Evolutionary conservation across 2,113 vertebrate species (phyloP).

Genomic region (Cyphomyrus discorhynchus): DNA sequence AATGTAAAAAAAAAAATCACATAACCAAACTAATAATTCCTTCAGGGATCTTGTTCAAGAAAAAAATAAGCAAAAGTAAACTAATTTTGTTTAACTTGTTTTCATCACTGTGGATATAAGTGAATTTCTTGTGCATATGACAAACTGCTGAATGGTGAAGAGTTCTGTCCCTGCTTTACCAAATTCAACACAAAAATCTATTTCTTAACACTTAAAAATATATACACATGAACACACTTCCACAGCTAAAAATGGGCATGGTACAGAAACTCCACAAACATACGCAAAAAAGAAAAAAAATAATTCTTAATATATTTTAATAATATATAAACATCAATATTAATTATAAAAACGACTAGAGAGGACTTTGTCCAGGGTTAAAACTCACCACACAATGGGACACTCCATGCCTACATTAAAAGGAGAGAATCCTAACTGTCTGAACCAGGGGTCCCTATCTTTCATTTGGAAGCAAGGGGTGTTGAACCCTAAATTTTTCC

Average conservation of each 20-base stretch:
- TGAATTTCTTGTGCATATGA: not conserved
- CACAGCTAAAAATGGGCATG: not conserved
- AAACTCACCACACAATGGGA: constrained; percentile 16
- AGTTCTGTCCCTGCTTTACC: not conserved
- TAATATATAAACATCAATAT: constrained; percentile 1
- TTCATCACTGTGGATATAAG: not conserved
- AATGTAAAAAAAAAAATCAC: not conserved
- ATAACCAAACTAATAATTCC: not conserved
- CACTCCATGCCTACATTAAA: constrained; percentile 8
- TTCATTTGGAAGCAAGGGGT: not conserved
- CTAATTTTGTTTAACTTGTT: not conserved
- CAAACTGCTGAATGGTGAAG: not conserved
- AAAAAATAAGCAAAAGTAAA: not conserved
- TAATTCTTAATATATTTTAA: not conserved
- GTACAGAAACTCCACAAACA: not conserved
- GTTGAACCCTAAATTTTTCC: constrained; percentile 2
- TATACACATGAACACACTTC: not conserved
- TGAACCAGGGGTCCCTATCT: constrained; percentile 6
- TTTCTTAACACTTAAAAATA: not conserved
- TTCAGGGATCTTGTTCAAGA: not conserved
- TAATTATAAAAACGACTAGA: not conserved
- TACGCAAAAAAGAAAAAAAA: not conserved
- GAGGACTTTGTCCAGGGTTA: constrained; percentile 17
- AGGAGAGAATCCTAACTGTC: constrained; percentile 11
- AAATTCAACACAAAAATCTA: constrained; percentile 4